phyloP scores from a whole-genome alignment of 2,113 vertebrate genomes.

The Isichthys henryi region DNA sequence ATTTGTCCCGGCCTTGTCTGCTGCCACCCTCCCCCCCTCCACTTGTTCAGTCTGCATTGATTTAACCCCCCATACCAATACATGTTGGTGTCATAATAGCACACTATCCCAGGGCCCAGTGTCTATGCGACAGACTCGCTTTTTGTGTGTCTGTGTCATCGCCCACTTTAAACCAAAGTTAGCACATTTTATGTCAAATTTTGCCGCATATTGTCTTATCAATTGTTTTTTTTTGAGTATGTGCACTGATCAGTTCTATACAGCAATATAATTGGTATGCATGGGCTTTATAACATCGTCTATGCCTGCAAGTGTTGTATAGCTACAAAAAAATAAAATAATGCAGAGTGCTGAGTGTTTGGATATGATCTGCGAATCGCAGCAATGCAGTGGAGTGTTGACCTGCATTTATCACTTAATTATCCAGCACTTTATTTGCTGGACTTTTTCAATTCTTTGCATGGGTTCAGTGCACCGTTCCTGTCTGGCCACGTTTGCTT shows the following conservation, averaged over 20 bases:
- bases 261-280: background rate
- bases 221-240: background rate
- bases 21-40: background rate
- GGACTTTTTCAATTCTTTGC: constrained; percentile 45
- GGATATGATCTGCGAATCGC: background rate
- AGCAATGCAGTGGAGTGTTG: background rate
- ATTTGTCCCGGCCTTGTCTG: background rate
- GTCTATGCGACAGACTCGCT: background rate
- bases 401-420: background rate
- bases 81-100: background rate
- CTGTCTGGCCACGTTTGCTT: constrained; percentile 42
- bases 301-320: background rate
- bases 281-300: background rate
- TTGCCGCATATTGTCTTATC: background rate
- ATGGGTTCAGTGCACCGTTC: constrained; percentile 45
- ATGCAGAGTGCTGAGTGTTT: background rate
- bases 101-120: background rate
- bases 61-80: background rate
- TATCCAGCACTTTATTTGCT: constrained; percentile 1
- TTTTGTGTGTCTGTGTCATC: background rate
- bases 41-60: background rate
- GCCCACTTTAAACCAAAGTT: background rate
- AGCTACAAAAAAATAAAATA: background rate
- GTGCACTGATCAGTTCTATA: background rate
- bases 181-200: background rate